Base-by-base conservation (phyloP, 2,888 invertebrate species). In the Chydorus sphaericus region DNA sequence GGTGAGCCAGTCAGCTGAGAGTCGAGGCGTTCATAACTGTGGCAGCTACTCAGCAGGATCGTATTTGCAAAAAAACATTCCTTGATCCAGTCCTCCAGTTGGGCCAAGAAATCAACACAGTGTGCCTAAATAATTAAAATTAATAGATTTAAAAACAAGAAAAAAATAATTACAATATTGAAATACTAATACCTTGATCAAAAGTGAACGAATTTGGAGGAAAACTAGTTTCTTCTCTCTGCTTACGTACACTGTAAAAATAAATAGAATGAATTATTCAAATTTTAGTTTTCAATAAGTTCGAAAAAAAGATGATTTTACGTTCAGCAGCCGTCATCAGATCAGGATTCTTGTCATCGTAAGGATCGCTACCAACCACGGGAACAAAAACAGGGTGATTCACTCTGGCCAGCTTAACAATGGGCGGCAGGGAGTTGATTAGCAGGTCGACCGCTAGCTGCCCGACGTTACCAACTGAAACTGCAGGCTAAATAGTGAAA, bases 391-490 rank as follows among this genome's bases (percentile, higher is more conserved):
- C 82, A 38, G 81, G 74, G 67, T 83, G 83, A 68, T 82, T 79
- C 10, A 89, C 68, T 57, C 78, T 78, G 11, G 84, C 90, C 55
- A 82, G 73, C 68, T 81, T 81, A 66, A 85, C 76, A 4, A 52
- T 48, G 23, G 68, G 64, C n/a, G n/a, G n/a, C 56, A 85, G 71
- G 6, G 83, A 83, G 8, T 83, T 79, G 62, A 93, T 81, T 7
- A 93, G 66, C 63, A 93, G 73, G 72, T 93, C 93, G 54, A 83
- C 78, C 3, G 85, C 76, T 58, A 93, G 71, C 72, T 93, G 93
- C 0, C 85, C 89, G 14, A 91, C 87, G 75, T 93, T 93, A 57
- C 92, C 93, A n/a, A 92, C 85, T 23, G 89, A 85, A 16, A 91
- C 83, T 62, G 85, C 81, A 0, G 91, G 87, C 71, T 71, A 62